Evolutionary conservation across 2,797 vertebrate species (phyloP).

Genomic region (Pteropus rufus): DNA sequence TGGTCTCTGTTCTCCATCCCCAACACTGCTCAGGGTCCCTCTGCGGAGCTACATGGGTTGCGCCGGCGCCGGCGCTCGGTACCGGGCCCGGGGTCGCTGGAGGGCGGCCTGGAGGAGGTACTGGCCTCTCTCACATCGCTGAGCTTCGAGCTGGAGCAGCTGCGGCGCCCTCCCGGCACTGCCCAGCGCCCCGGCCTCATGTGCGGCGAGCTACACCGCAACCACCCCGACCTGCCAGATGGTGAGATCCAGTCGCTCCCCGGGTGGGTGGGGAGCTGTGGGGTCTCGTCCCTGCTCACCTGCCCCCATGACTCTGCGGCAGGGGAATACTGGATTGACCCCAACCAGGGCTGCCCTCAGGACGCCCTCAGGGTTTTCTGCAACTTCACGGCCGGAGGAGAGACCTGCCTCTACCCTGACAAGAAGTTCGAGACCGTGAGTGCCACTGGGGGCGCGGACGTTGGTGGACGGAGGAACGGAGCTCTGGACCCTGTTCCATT

Average conservation of each 20-base stretch:
- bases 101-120: slow-evolving; percentile 92
- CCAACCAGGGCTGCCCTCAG: slow-evolving; percentile 92
- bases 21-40: slow-evolving; percentile 82
- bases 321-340: slow-evolving; percentile 98
- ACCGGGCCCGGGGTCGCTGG: slow-evolving; percentile 71
- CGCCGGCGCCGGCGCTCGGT: slow-evolving; percentile 82
- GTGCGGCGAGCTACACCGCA: slow-evolving; percentile 91
- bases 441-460: not conserved
- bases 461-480: not conserved
- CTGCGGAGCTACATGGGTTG: slow-evolving; percentile 83
- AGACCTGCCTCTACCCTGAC: slow-evolving; percentile 93
- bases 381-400: slow-evolving; percentile 93
- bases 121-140: slow-evolving; percentile 90
- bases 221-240: slow-evolving; percentile 88
- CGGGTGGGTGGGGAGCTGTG: rapidly evolving
- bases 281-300: not conserved
- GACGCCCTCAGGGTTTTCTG: slow-evolving; percentile 93
- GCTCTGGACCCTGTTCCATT: not conserved
- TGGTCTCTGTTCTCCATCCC: not conserved
- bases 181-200: slow-evolving; percentile 90
- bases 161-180: slow-evolving; percentile 89
- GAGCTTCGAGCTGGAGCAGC: slow-evolving; percentile 90
- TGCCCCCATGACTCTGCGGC: not conserved
- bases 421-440: slow-evolving; percentile 87
- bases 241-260: slow-evolving; percentile 79